Evolutionary conservation across 1,140 invertebrate genomes (phyloP), one percentile per base, ranked within the genome.

Genomic region (Drosophila sp.): DNA sequence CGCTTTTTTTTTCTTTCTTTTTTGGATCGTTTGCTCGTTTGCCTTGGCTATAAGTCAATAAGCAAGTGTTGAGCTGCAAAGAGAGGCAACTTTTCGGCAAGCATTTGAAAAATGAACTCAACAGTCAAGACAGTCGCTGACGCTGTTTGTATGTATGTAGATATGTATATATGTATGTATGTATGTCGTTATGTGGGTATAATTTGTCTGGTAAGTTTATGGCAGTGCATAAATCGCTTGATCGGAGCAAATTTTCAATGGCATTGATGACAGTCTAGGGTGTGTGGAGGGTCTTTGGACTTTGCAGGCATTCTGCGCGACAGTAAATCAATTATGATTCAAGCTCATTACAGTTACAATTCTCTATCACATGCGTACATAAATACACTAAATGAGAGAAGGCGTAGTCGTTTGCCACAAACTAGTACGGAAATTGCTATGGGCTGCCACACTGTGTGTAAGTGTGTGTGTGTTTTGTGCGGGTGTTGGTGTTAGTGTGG

Each of bases 281-380:
- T 17, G 17, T 17, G 17, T 17, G 35, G 10, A 44, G 47, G 63
- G n/a, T 32, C 25, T 8, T 2, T 47, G 17, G 38, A 5, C 27
- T n/a, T 7, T 33, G 25, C 65, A 30, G 50, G 54, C 57, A 23
- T 17, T 17, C 35, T 41, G 44, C 35, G 66, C 71, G 71, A 72
- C 69, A 72, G 80, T 89, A 89, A 89, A 89, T 89, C 84, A 89
- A 89, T 89, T 89, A 89, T 89, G 84, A 84, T 89, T 89, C 89
- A 89, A 89, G 84, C 84, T 89, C 84, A 89, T 89, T 84, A 89
- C 67, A 70, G 44, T 77, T 80, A 75, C 84, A 84, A 47, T 73
- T 56, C 75, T 70, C 66, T 67, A 50, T 47, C 40, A 61, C 57
- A 77, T 66, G 62, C 50, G 66, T 55, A 38, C 44, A 50, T 50